These are phyloP conservation scores for Eupeodes luniger DNA, from an alignment of 2,888 invertebrate species.

Conservation along the genomic window DNA sequence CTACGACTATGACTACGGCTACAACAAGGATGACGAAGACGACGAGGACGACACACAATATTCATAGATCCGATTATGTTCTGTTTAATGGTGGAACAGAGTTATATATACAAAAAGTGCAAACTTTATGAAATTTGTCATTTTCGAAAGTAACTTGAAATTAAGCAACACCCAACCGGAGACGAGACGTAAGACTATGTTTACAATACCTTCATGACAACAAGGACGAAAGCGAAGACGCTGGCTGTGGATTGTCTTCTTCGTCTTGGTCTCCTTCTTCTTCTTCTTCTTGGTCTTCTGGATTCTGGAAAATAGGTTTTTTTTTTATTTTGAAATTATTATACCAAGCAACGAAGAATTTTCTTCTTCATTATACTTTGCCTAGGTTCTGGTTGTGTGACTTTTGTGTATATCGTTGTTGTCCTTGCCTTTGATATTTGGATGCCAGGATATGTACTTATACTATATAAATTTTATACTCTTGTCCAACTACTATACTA, in stretches of 20 bases:
- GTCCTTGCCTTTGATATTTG: slow-evolving; percentile 4
- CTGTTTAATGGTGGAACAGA: slow-evolving; percentile 59
- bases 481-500: not conserved
- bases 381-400: slow-evolving; percentile 20
- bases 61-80: slow-evolving; percentile 65
- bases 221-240: not conserved
- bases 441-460: slow-evolving; percentile 8
- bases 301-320: not conserved
- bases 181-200: not conserved
- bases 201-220: not conserved
- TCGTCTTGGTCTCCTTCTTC: not conserved
- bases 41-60: slow-evolving; percentile 43
- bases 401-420: slow-evolving; percentile 38
- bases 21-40: not conserved
- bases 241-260: slow-evolving; percentile 20
- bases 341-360: slow-evolving; percentile 30
- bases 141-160: slow-evolving; percentile 56
- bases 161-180: slow-evolving; percentile 34
- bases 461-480: not conserved
- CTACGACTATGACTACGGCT: not conserved
- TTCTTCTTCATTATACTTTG: slow-evolving; percentile 12
- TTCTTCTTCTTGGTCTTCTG: not conserved
- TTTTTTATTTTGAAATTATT: slow-evolving; percentile 21
- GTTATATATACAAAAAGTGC: slow-evolving; percentile 56
- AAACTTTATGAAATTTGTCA: slow-evolving; percentile 72